These are phyloP conservation scores for Actenoides lindsayi DNA, from an alignment of 2,113 vertebrate genomes.

Conservation along the genomic window DNA sequence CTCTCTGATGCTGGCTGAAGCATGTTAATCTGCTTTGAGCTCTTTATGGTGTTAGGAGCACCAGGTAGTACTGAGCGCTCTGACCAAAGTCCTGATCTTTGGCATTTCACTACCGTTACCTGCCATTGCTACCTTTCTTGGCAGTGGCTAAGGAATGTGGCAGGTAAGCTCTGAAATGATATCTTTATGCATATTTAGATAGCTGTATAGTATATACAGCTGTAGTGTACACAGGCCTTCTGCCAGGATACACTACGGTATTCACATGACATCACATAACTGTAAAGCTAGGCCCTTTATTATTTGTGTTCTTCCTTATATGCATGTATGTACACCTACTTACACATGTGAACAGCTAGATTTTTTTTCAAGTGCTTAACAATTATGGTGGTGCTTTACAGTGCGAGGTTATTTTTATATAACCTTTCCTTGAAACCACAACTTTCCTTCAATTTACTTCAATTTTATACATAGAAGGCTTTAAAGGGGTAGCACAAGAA, in stretches of 20 bases:
- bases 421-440: slow-evolving; percentile 40
- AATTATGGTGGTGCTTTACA: not conserved
- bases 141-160: not conserved
- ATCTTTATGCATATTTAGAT: not conserved
- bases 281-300: not conserved
- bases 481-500: slow-evolving; percentile 32
- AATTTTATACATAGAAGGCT: slow-evolving; percentile 32
- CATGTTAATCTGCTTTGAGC: not conserved
- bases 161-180: not conserved
- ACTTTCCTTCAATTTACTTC: slow-evolving; percentile 30
- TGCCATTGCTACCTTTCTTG: not conserved
- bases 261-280: not conserved
- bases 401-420: not conserved
- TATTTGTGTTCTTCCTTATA: not conserved
- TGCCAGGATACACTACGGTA: not conserved
- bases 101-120: not conserved
- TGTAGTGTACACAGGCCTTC: not conserved
- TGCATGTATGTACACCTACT: not conserved
- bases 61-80: not conserved
- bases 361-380: not conserved
- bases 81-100: not conserved
- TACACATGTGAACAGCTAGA: not conserved
- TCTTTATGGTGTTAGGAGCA: rapidly evolving
- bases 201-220: not conserved
- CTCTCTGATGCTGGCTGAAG: not conserved